A percentile compares a stretch with the other conserved stretches of the same genome.
phyloP scores from a whole-genome alignment of 2,113 vertebrate species.

The Chauna torquata region DNA sequence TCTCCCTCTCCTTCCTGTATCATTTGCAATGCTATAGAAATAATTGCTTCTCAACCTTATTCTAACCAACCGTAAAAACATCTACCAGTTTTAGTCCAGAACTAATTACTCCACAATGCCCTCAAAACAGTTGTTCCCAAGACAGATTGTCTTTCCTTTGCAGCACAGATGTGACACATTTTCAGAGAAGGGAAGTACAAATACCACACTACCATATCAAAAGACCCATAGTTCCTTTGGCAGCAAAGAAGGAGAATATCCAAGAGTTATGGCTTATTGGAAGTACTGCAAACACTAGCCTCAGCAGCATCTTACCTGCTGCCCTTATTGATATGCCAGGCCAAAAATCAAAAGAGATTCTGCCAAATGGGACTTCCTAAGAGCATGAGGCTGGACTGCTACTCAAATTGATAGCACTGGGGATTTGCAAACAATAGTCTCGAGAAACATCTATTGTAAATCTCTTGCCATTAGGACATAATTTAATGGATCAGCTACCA shows the following conservation, averaged over 20 bases:
- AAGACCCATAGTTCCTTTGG: not conserved
- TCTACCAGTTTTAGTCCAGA: not conserved
- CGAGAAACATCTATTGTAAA: not conserved
- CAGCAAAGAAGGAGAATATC: not conserved
- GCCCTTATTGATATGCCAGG: not conserved
- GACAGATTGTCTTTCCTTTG: not conserved
- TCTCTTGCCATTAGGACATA: not conserved
- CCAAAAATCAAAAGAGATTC: not conserved
- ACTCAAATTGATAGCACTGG: rapidly evolving
- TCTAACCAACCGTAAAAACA: not conserved
- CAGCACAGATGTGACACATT: not conserved
- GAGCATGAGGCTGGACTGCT: not conserved
- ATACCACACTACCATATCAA: not conserved
- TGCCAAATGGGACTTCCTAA: not conserved
- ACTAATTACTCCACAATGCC: not conserved
- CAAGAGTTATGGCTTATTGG: not conserved
- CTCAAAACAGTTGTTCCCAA: not conserved
- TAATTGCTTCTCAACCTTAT: not conserved
- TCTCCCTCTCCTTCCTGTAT: not conserved
- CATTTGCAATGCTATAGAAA: not conserved
- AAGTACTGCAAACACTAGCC: not conserved
- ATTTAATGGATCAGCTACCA: not conserved
- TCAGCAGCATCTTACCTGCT: not conserved
- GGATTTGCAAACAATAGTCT: not conserved
- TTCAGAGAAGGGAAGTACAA: not conserved